These are phyloP conservation scores for Oreortyx pictus DNA, from an alignment of 2,797 vertebrate genomes.

Conservation along the genomic window DNA sequence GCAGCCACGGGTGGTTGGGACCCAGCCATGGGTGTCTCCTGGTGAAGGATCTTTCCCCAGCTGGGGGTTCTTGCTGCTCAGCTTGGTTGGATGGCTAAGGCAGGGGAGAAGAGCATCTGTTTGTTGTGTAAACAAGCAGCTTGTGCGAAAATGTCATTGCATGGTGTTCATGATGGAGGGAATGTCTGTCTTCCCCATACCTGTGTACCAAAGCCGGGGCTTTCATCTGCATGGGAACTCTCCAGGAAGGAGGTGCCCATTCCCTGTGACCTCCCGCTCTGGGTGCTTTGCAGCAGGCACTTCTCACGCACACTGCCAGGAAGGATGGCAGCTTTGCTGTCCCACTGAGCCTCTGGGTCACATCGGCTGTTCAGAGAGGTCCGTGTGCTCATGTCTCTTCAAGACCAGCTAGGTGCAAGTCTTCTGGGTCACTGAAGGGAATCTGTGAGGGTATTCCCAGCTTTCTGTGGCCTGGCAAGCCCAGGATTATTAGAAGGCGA, in stretches of 20 bases:
- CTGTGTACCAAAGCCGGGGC: neutral
- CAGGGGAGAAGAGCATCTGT: slow-evolving; percentile 61
- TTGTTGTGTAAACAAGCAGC: slow-evolving; percentile 4
- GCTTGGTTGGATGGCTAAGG: slow-evolving; percentile 49
- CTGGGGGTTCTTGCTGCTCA: slow-evolving; percentile 14
- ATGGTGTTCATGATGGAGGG: neutral
- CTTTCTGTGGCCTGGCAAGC: slow-evolving; percentile 24
- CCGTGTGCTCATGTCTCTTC: neutral
- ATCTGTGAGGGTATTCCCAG: neutral
- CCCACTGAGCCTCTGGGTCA: neutral
- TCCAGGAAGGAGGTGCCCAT: neutral
- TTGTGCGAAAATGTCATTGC: slow-evolving; percentile 8
- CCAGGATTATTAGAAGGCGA: slow-evolving; percentile 10
- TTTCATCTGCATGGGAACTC: neutral
- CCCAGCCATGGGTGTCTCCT: slow-evolving; percentile 41
- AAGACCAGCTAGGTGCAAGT: rapidly evolving
- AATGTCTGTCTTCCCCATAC: neutral
- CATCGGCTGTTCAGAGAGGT: neutral
- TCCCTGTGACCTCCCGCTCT: neutral
- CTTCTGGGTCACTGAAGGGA: neutral
- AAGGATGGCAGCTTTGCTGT: rapidly evolving
- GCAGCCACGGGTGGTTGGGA: neutral
- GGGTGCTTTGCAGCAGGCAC: neutral
- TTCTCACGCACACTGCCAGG: neutral
- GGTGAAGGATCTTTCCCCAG: slow-evolving; percentile 18